phyloP scores from a whole-genome alignment of 1,140 invertebrate genomes.

The Euglossa dilemma region DNA sequence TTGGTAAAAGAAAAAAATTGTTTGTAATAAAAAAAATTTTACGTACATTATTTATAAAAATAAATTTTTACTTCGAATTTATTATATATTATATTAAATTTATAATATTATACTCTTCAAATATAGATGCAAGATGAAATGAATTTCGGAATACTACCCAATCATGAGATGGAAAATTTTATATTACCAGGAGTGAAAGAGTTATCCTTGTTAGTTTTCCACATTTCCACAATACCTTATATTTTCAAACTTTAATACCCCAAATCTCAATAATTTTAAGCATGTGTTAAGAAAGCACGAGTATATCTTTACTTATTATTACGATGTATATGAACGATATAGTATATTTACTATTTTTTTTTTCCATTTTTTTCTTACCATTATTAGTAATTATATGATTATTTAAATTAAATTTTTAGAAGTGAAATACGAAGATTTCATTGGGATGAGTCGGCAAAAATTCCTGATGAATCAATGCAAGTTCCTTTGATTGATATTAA shows the following conservation, averaged over 20 bases:
- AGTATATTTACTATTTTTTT: neutral
- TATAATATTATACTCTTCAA: constrained; percentile 1
- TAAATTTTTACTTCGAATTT: neutral
- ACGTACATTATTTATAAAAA: neutral
- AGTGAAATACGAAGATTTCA: constrained; percentile 1
- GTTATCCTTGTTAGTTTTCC: constrained; percentile 24
- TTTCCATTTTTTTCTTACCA: neutral
- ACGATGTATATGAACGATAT: too few species aligned
- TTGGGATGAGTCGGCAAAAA: neutral
- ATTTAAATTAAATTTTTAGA: neutral
- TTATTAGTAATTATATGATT: neutral
- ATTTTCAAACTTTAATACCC: neutral
- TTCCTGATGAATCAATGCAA: neutral
- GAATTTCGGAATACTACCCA: constrained; percentile 29
- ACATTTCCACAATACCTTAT: neutral
- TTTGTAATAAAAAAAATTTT: neutral
- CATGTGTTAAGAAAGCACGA: too few species aligned
- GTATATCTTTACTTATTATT: too few species aligned
- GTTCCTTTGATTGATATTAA: neutral
- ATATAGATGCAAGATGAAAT: constrained; percentile 44
- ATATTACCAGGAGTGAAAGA: neutral
- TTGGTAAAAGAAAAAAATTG: constrained; percentile 8
- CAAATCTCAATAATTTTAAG: neutral
- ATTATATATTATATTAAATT: neutral
- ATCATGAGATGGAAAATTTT: constrained; percentile 21